Evolutionary conservation across 2,888 invertebrate species (phyloP), one percentile per base, ranked within the genome.

Genomic region (Pollenia amentaria): DNA sequence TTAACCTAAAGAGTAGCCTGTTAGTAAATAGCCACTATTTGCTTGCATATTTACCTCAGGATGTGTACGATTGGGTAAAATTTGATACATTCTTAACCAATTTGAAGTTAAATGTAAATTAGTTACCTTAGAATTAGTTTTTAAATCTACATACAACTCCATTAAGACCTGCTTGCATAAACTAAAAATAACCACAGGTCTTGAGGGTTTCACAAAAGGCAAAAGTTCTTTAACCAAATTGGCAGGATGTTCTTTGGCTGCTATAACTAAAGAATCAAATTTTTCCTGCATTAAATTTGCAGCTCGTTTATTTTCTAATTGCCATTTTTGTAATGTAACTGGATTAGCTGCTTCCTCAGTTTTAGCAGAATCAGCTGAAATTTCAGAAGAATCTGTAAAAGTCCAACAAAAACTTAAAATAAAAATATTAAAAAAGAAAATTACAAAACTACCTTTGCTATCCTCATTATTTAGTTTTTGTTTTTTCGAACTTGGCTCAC

Each of bases 21-120:
- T 96, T 88, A 99, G 94, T 86, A 99, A 93, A 93, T 96, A 99
- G 1, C 99, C 99, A 91, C 99, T 97, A 84, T 95, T 95, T 64
- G 96, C 96, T 91, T 96, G 97, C 96, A 98, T 99, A 90, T 95
- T 95, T 48, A 99, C 98, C 92, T 97, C 96, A 1, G 99, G 99
- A 94, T 99, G 99, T 18, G 99, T 99, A 92, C 99, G 95, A 88
- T 97, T 96, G 2, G 97, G 96, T 87, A 98, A 93, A 84, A 98
- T 96, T 95, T 99, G 99, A 94, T 98, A 98, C 89, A 96, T 95
- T 88, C 99, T 95, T 93, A 97, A 94, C 96, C 98, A 99, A 90
- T 97, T 98, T 89, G 97, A 97, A 55, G 96, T 95, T 11, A 99
- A 93, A 91, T 95, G 96, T 55, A 99, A 93, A 90, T 96, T 96